Conservation (phyloP, 2,113 vertebrate genomes). For the Onychostoma macrolepis region DNA sequence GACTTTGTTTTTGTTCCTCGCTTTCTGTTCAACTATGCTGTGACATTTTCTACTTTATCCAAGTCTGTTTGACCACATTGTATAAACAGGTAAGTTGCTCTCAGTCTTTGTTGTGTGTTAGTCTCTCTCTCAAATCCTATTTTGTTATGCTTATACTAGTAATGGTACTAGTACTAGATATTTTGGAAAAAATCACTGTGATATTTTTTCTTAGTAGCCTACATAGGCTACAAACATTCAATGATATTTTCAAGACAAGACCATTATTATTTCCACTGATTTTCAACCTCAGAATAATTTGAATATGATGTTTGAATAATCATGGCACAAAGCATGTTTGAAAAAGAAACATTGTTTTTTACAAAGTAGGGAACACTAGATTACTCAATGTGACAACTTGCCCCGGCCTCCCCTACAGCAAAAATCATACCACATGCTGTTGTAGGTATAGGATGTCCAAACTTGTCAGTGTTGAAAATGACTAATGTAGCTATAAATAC, state of each 20-base stretch:
- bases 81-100: neutral
- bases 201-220: neutral
- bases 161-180: neutral
- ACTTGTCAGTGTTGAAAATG: neutral
- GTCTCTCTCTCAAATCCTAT: no score
- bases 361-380: neutral
- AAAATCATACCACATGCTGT: neutral
- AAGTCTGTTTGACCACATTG: neutral
- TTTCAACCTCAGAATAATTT: neutral
- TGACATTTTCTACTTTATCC: neutral
- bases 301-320: neutral
- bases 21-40: neutral
- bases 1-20: no score
- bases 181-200: neutral
- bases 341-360: neutral
- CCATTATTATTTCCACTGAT: neutral
- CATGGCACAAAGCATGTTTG: neutral
- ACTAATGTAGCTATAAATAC: neutral
- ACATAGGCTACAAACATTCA: neutral
- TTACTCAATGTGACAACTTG: neutral
- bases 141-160: neutral
- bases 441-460: neutral
- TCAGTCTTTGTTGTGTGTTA: no score
- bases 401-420: neutral
- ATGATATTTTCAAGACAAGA: neutral